Conservation (phyloP, 2,797 vertebrate species). For the Labroides dimidiatus region DNA sequence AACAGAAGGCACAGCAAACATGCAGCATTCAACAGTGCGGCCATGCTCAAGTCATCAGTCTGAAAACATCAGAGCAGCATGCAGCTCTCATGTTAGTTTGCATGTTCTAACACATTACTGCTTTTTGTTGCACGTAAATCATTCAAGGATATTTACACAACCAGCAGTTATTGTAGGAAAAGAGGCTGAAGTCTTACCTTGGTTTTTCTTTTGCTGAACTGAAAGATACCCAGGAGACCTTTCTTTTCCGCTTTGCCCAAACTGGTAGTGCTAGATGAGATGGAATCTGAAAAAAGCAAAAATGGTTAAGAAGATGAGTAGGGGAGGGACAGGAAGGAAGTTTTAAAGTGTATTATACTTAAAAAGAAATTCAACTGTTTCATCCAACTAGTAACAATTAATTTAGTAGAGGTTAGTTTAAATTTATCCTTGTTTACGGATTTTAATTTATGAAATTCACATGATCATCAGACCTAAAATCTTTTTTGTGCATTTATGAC, state of each 20-base stretch:
- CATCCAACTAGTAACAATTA: neutral
- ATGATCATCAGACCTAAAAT: neutral
- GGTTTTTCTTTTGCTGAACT: conserved; percentile 85
- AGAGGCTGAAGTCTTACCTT: conserved; percentile 83
- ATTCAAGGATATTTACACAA: too few species aligned
- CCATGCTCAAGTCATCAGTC: conserved; percentile 37
- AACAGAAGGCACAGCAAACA: conserved; percentile 74
- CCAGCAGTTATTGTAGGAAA: neutral
- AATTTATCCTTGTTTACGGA: conserved; percentile 15
- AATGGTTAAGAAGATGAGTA: neutral
- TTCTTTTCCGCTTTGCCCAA: conserved; percentile 86
- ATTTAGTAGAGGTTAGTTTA: neutral
- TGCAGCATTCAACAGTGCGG: conserved; percentile 64
- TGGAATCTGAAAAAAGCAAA: conserved; percentile 78
- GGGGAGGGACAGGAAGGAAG: neutral
- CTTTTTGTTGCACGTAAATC: neutral
- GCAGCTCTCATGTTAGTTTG: conserved; percentile 45
- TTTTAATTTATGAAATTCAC: neutral
- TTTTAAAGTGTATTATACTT: neutral
- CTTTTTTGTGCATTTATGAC: neutral
- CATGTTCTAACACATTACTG: conserved; percentile 1
- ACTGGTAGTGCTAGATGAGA: conserved; percentile 81
- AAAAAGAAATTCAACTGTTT: neutral
- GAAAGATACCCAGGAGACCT: conserved; percentile 91
- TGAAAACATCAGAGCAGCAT: conserved; percentile 19